Conservation (phyloP, 2,888 invertebrate species). For the Andrena bicolor region DNA sequence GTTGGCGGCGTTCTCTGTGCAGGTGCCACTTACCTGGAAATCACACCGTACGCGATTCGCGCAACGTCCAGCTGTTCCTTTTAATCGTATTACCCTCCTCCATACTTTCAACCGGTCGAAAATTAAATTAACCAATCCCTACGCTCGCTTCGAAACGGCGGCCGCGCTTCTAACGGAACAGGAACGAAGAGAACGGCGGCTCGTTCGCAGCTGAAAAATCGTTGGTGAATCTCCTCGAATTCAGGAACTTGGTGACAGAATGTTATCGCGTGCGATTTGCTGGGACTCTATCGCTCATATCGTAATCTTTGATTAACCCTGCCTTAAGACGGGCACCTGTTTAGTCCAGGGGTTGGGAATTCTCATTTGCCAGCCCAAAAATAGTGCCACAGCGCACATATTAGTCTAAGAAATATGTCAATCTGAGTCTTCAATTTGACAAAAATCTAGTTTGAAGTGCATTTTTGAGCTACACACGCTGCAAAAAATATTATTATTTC, state of each 20-base stretch:
- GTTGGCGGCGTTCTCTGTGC: background rate
- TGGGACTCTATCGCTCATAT: background rate
- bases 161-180: slow-evolving; percentile 13
- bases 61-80: slow-evolving; percentile 50
- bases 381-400: too few relatives aligned
- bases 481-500: too few relatives aligned
- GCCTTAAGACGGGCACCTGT: too few relatives aligned
- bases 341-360: too few relatives aligned
- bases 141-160: slow-evolving; percentile 44
- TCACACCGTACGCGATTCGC: slow-evolving; percentile 44
- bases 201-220: background rate
- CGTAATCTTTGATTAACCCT: background rate
- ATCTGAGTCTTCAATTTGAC: too few relatives aligned
- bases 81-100: slow-evolving; percentile 53
- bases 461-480: too few relatives aligned
- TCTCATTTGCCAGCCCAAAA: too few relatives aligned
- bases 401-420: too few relatives aligned
- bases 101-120: slow-evolving; percentile 51
- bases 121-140: slow-evolving; percentile 59
- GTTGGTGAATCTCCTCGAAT: slow-evolving; percentile 7
- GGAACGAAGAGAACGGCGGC: background rate
- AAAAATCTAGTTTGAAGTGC: too few relatives aligned
- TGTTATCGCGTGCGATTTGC: background rate
- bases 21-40: slow-evolving; percentile 31
- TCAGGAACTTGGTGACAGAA: background rate